Evolutionary conservation across 2,113 vertebrate genomes (phyloP).

Genomic region (Scophthalmus maximus): DNA sequence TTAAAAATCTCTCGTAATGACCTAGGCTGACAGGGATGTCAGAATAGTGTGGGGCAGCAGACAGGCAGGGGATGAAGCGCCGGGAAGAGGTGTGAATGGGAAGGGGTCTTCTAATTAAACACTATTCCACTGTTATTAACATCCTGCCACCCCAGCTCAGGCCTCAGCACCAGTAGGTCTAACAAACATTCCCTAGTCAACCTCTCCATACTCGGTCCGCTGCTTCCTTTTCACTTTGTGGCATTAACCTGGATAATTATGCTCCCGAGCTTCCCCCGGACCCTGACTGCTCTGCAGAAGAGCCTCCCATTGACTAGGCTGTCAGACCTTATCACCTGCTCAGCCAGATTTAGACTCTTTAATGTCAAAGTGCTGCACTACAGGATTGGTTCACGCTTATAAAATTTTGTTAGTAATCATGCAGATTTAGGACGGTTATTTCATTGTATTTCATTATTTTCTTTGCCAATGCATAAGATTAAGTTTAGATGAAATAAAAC

Average conservation of each 20-base stretch:
- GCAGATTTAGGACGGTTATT: not conserved
- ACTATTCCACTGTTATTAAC: constrained; percentile 98
- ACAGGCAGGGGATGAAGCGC: constrained; percentile 87
- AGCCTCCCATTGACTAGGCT: constrained; percentile 32
- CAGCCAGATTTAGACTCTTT: constrained; percentile 25
- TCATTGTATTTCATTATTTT: not conserved
- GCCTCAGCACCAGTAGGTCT: constrained; percentile 59
- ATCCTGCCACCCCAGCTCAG: constrained; percentile 81
- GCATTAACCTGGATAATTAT: constrained; percentile 73
- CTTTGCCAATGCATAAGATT: not conserved
- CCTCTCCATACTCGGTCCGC: constrained; percentile 9
- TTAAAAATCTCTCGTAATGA: constrained; percentile 99
- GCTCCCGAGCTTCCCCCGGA: constrained; percentile 45
- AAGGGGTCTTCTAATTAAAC: constrained; percentile 98
- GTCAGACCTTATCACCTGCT: constrained; percentile 38
- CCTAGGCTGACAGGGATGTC: constrained; percentile 98
- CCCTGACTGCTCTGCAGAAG: constrained; percentile 32
- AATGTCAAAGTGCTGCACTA: constrained; percentile 9
- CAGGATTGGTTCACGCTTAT: constrained; percentile 1
- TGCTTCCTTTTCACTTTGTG: constrained; percentile 50
- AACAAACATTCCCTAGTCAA: constrained; percentile 52
- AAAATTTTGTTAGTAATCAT: not conserved
- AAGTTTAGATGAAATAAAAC: constrained; percentile 1
- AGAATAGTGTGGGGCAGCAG: constrained; percentile 90
- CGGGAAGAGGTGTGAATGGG: constrained; percentile 88